These are phyloP conservation scores for Nipponia nippon DNA, from an alignment of 2,113 vertebrate genomes.

Conservation along the genomic window DNA sequence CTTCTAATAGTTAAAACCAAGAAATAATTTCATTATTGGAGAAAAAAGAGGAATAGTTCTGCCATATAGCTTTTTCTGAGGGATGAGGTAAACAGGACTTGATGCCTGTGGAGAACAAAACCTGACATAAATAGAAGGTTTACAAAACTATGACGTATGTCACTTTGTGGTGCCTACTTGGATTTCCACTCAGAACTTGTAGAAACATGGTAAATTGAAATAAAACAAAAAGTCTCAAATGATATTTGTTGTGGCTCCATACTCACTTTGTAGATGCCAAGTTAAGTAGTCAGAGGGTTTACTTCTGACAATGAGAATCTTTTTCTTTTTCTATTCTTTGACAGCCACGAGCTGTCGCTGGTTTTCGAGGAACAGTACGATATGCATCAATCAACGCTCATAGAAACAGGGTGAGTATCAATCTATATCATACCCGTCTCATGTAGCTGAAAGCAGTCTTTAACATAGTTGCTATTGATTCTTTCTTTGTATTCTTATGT, in stretches of 20 bases:
- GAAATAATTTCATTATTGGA: not conserved
- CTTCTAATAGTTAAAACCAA: not conserved
- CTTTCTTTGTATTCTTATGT: not conserved
- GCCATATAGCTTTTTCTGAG: not conserved
- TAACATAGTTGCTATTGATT: not conserved
- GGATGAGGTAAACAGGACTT: not conserved
- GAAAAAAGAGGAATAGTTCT: not conserved
- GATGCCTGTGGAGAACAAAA: not conserved
- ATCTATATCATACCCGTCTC: not conserved
- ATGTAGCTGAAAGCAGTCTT: not conserved
- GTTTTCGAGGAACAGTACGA: conserved; percentile 95
- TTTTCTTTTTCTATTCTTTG: conserved; percentile 4
- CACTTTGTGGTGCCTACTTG: not conserved
- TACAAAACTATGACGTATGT: not conserved
- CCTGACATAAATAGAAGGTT: not conserved
- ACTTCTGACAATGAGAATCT: not conserved
- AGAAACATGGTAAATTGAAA: not conserved
- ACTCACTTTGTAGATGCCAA: not conserved
- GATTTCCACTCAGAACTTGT: not conserved
- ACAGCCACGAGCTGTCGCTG: conserved; percentile 93
- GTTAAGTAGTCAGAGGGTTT: not conserved
- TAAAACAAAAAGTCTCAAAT: not conserved
- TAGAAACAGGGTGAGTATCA: conserved; percentile 89
- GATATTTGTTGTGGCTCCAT: not conserved
- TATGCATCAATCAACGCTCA: conserved; percentile 97